Base-by-base conservation (phyloP, 23 tunicate species). In the Styela clava region DNA sequence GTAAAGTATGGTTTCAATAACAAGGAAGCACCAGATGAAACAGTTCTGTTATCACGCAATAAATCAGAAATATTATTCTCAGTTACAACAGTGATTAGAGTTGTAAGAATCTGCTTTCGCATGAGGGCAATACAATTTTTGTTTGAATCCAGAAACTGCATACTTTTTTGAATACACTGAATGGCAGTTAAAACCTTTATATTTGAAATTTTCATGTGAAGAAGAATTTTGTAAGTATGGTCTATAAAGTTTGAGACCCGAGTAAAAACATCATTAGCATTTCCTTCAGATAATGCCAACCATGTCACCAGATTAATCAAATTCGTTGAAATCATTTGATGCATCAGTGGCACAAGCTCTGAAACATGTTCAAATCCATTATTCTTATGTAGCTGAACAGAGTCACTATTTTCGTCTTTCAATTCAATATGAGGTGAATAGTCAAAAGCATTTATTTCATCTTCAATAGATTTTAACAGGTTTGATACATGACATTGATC, bases 1-100 rank as follows among this genome's bases (percentile, higher is more conserved):
- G 84, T 51, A 23, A 81, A 27, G 31, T 28, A 21, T 3, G 84
- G 77, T 68, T 30, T 68, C 67, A 81, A 33, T 7, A 81, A 28
- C 56, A 65, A 30, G 7, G 77, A 24, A 18, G 76, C 31, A 3
- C 71, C 84, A 68, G 22, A 25, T 16, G 25, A 34, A 7, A 2
- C 12, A 9, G 5, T 7, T 16, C 16, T 3, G 31, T 3, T 25
- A 28, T 25, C 16, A 25, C 71, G 9, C 9, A 25, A 5, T 26
- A 65, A 3, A 65, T 25, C 12, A 52, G 63, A n/a, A 24, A 56
- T 52, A 24, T 32, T 34, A 61, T 20, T 18, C 24, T 78, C 19
- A 61, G 31, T 32, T 33, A 78, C 3, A 2, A 56, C 34, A 21
- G 23, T 61, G 2, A 68, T 78, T 2, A 22, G 27, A 20, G 69